These are phyloP conservation scores for Gari tellinella DNA, from an alignment of 2,888 invertebrate genomes.

Conservation along the genomic window DNA sequence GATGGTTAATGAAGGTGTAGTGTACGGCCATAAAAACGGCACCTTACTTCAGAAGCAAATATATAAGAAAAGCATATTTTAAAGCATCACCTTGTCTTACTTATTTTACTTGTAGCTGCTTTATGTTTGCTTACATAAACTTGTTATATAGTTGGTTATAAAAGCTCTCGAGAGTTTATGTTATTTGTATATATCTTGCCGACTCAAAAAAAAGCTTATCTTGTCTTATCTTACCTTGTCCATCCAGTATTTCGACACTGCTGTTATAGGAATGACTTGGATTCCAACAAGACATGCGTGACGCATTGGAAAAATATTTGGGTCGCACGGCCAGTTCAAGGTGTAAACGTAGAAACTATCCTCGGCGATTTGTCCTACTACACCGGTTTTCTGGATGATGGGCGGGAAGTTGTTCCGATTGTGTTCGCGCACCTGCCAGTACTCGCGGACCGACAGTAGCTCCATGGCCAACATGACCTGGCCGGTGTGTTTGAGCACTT, in stretches of 20 bases:
- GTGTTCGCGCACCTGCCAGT: constrained; percentile 74
- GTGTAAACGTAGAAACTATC: constrained; percentile 74
- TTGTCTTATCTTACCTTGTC: constrained; percentile 74
- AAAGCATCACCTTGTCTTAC: too few relatives aligned
- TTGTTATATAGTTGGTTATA: too few relatives aligned
- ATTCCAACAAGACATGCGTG: constrained; percentile 77
- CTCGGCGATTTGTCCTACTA: constrained; percentile 73
- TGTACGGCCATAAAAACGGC: too few relatives aligned
- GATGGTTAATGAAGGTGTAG: too few relatives aligned
- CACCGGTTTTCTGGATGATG: constrained; percentile 68
- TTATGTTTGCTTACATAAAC: too few relatives aligned
- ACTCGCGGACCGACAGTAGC: constrained; percentile 73
- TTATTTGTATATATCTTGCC: too few relatives aligned
- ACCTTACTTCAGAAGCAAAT: too few relatives aligned
- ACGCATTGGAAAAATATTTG: constrained; percentile 74
- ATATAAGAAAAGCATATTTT: too few relatives aligned
- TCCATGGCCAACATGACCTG: constrained; percentile 73
- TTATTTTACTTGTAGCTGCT: too few relatives aligned
- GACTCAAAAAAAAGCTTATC: too few relatives aligned
- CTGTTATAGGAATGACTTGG: constrained; percentile 75
- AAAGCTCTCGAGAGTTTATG: too few relatives aligned
- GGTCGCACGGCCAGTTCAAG: constrained; percentile 76
- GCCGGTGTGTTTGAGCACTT: constrained; percentile 62
- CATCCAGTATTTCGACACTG: constrained; percentile 72
- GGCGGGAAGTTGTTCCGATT: constrained; percentile 72